Base-by-base conservation (phyloP, 2,797 vertebrate species). In the Halcyon leucocephala region DNA sequence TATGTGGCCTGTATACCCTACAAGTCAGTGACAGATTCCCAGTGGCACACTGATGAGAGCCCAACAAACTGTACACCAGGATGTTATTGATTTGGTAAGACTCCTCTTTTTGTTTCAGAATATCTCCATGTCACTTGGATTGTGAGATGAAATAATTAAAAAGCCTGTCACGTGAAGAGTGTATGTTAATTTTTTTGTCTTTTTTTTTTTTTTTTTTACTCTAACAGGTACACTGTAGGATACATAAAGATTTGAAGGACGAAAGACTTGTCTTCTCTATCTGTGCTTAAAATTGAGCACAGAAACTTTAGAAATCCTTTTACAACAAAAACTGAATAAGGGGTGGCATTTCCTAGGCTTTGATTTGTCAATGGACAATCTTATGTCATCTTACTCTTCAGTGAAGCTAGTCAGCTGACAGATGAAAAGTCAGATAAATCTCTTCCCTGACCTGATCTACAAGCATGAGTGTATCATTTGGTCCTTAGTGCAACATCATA, bases 181-280 rank as follows among this genome's bases (percentile, higher is more conserved):
- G 4, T 49, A 10, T 0, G 0, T 77, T 41, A 39, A 39, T 39
- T 81, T 31, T 2, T 76, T 25, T 20, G 44, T 46, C 11, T 12
- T 46, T 46, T 46, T 19, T 24, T 49, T 7, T 81, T n/a, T 2
- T 69, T 24, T 83, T 70, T 67, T 35, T 54, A 10, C 37, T 83
- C 13, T 31, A 25, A 21, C 2, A n/a, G 15, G 13, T 74, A 22
- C 20, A 6, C 6, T 70, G 14, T 89, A 51, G n/a, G 19, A 33
- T 44, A 64, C 25, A 33, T 65, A 28, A 48, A 58, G 28, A 42
- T 8, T 66, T 70, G 25, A 84, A 69, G n/a, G 37, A 87, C 6
- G 14, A 93, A 62, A 71, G 25, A n/a, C 24, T 51, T 0, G 0
- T 69, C 17, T 57, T 86, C 29, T 90, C 46, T 55, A 14, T 41